Conservation (phyloP, 2,113 vertebrate species). For the Puffinus mauretanicus region DNA sequence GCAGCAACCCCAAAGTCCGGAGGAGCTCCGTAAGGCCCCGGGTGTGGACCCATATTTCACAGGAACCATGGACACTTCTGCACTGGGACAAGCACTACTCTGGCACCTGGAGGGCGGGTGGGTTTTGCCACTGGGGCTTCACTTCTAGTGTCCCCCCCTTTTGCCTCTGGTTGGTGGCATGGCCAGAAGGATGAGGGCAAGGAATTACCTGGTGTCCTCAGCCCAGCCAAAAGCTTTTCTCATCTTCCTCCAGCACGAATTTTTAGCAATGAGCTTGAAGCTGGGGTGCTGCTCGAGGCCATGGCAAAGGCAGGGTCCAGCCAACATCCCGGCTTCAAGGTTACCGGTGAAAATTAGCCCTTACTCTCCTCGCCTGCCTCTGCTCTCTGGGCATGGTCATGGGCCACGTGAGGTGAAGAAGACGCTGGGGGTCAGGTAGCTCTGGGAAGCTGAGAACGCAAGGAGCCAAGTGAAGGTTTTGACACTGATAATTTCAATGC, state of each 20-base stretch:
- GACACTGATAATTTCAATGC: not conserved
- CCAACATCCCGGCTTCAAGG: accelerated
- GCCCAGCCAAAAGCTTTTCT: not conserved
- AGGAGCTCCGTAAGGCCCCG: accelerated
- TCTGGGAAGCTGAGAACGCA: accelerated
- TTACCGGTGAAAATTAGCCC: not conserved
- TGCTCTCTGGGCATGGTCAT: accelerated
- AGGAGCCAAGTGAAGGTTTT: not conserved
- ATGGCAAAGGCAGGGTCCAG: not conserved
- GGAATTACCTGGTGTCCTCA: not conserved
- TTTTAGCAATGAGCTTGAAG: not conserved
- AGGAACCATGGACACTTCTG: not conserved
- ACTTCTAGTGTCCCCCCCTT: not conserved
- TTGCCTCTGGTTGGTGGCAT: not conserved
- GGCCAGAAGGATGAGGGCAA: not conserved
- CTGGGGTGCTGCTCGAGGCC: not conserved
- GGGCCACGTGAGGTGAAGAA: not conserved
- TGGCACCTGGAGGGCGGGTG: accelerated
- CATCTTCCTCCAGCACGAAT: not conserved
- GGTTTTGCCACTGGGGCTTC: not conserved
- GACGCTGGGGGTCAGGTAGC: not conserved
- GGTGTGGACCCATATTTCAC: not conserved
- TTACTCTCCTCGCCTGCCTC: not conserved
- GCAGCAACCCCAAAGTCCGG: not conserved
- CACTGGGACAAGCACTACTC: not conserved